Percentiles rank a stretch among this genome's conserved stretches.
Conservation (phyloP, 1,140 invertebrate genomes). For the Portunus trituberculatus region DNA sequence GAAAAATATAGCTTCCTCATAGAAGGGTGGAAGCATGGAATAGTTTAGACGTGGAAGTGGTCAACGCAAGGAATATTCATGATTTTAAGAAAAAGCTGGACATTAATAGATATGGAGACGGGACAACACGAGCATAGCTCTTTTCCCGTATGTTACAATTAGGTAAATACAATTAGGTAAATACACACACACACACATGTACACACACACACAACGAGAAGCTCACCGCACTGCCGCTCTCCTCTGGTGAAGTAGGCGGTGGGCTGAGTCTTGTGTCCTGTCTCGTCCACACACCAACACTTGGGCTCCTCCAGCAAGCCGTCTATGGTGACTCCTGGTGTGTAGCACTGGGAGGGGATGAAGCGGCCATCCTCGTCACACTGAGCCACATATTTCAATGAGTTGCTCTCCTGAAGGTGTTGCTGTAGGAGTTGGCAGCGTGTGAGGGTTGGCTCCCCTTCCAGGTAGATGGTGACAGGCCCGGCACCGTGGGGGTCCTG, state of each 20-base stretch:
- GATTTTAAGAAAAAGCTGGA: too few relatives aligned
- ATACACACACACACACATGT: too few relatives aligned
- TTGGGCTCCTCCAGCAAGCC: slow-evolving; percentile 59
- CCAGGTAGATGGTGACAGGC: slow-evolving; percentile 74
- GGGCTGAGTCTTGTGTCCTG: slow-evolving; percentile 87
- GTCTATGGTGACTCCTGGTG: slow-evolving; percentile 73
- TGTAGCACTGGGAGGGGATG: slow-evolving; percentile 87
- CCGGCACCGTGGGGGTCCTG: not conserved
- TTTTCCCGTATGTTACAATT: too few relatives aligned
- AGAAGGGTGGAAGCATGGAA: too few relatives aligned
- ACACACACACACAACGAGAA: slow-evolving; percentile 72
- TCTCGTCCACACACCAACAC: slow-evolving; percentile 93
- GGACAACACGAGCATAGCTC: too few relatives aligned
- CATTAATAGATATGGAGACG: too few relatives aligned
- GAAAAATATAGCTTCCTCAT: too few relatives aligned
- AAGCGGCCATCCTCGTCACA: slow-evolving; percentile 87
- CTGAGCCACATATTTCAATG: slow-evolving; percentile 82
- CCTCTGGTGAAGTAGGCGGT: slow-evolving; percentile 85
- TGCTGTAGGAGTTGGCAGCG: slow-evolving; percentile 72
- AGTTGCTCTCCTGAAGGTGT: slow-evolving; percentile 68
- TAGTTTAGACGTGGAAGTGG: too few relatives aligned
- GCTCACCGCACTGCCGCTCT: slow-evolving; percentile 84
- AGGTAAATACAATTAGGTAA: too few relatives aligned
- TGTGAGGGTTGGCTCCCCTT: slow-evolving; percentile 74
- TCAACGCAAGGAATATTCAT: too few relatives aligned